Base-by-base conservation (phyloP, 2,888 invertebrate species). In the Entomobrya proxima region DNA sequence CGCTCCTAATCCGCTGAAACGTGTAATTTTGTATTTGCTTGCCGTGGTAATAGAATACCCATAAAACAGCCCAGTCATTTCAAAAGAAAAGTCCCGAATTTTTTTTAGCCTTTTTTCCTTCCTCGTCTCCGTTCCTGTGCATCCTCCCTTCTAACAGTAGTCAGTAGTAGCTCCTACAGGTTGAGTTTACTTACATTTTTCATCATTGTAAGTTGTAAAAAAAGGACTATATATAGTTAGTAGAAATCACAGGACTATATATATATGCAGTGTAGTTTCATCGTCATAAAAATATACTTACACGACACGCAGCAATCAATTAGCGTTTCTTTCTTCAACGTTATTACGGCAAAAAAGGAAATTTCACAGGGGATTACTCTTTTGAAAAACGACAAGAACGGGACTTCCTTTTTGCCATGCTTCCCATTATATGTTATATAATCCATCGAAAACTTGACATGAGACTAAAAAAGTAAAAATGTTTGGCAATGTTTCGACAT, bases 221-320 rank as follows among this genome's bases (percentile, higher is more conserved):
- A n/a, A n/a, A n/a, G n/a, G n/a, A n/a, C n/a, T n/a, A n/a, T n/a
- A n/a, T n/a, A n/a, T n/a, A n/a, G n/a, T 9, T 5, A 47, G 15
- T 9, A 15, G 13, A 7, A 47, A 15, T 13, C 15, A 9, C 3
- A 47, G 47, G 5, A 15, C 3, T 47, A 13, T 13, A 4, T 15
- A n/a, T 69, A 69, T 11, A 15, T 21, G 32, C 9, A 4, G 21
- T 61, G 18, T 40, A 67, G 67, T 40, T 37, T 37, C 4, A 24
- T 67, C 11, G 21, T 67, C 18, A 30, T 40, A 40, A 67, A 67
- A 67, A 44, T 67, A 40, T 24, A 47, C 44, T 64, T 15, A 69
- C 47, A 69, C 40, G 69, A 69, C 44, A 69, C 15, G 47, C 47
- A 69, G n/a, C 69, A 69, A 69, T 69, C 69, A 69, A 47, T 69